Base-by-base conservation (phyloP, 2,797 vertebrate genomes). In the Phylloscopus collybita region DNA sequence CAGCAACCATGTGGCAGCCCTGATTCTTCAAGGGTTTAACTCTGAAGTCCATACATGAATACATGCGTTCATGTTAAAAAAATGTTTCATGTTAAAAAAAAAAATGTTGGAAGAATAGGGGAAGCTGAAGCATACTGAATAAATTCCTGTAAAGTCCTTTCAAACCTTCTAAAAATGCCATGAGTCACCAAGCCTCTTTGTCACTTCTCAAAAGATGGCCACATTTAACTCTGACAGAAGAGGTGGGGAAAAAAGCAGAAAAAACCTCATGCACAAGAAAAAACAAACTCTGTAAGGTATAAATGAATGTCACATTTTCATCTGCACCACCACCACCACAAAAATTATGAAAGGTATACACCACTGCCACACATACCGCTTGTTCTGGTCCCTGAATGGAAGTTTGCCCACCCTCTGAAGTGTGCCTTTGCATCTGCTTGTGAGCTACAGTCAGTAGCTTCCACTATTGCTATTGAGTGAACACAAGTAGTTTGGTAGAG, bases 191-290 rank as follows among this genome's bases (percentile, higher is more conserved):
- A 83, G 32, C 4, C 32, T 80, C 17, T 34, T 32, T 60, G 18
- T 30, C 29, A 34, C 8, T 40, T 66, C 6, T 44, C 14, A 54
- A 73, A 81, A 76, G 20, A 67, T 5, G 6, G 25, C 1, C 30
- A 69, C 0, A 1, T 64, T 66, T 64, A 78, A 78, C n/a, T 61
- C 16, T 36, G 65, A 45, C 3, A 73, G 25, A 85, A 51, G 2
- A 30, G 18, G 9, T 6, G 13, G 5, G 0, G 7, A 13, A 79
- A 51, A 57, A 1, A 1, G 2, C 14, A 9, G 8, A 14, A 30
- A 81, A 78, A 72, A 18, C 0, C 0, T 3, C 25, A 38, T 4
- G 10, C 36, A 51, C 23, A 56, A 44, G 7, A 65, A 29, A 20
- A 64, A 76, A 61, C 2, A 73, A 66, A 62, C 16, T 73, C 25